Conservation (phyloP, 2,113 vertebrate species). For the Pitta sordida region DNA sequence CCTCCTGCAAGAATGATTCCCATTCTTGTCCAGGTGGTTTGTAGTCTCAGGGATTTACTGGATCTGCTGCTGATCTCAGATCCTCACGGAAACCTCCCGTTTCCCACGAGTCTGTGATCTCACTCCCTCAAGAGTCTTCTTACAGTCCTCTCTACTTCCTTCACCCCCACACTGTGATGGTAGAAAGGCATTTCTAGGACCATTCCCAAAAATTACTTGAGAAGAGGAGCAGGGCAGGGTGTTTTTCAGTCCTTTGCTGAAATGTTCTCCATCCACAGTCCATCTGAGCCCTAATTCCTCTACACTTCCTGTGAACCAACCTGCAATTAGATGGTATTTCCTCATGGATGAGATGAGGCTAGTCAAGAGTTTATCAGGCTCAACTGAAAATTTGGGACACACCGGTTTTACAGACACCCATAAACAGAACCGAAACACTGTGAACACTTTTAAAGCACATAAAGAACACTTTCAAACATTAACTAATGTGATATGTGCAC, state of each 20-base stretch:
- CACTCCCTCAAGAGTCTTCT: not conserved
- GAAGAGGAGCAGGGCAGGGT: not conserved
- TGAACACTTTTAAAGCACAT: not conserved
- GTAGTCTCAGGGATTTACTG: slow-evolving; percentile 21
- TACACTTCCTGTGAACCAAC: not conserved
- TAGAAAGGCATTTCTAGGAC: not conserved
- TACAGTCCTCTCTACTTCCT: not conserved
- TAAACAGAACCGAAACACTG: not conserved
- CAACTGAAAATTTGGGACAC: not conserved
- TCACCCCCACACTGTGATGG: not conserved
- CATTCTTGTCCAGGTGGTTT: slow-evolving; percentile 7
- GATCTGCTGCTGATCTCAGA: slow-evolving; percentile 26
- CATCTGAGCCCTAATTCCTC: not conserved
- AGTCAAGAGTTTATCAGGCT: not conserved
- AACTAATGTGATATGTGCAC: not conserved
- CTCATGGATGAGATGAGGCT: not conserved
- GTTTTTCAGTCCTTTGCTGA: not conserved
- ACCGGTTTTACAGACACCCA: not conserved
- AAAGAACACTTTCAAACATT: not conserved
- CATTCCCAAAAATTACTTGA: not conserved
- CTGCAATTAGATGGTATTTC: not conserved
- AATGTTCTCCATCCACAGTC: not conserved
- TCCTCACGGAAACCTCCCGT: not conserved
- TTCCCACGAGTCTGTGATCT: not conserved
- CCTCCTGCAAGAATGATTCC: not conserved